Evolutionary conservation across 2,113 vertebrate genomes (phyloP).

Genomic region (Stercorarius parasiticus): DNA sequence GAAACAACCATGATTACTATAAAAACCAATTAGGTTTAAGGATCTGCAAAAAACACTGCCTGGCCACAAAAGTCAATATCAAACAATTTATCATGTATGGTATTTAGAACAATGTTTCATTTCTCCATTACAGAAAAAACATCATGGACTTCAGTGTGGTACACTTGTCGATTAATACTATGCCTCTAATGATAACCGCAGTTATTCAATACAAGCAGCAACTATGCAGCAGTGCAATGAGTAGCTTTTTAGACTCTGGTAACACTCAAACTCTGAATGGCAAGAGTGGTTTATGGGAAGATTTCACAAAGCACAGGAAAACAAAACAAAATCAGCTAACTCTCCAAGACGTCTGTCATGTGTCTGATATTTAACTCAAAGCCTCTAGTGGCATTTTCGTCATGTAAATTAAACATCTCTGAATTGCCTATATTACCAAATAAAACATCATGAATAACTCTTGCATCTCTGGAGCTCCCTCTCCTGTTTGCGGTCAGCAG

Average conservation of each 20-base stretch:
- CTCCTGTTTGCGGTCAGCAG: conserved; percentile 24
- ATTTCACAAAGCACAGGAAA: conserved; percentile 24
- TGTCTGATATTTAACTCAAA: conserved; percentile 35
- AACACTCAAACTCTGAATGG: background rate
- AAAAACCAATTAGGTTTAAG: background rate
- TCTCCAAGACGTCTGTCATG: background rate
- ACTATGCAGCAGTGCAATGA: background rate
- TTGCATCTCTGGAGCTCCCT: conserved; percentile 54
- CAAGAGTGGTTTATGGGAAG: background rate
- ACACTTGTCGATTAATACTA: background rate
- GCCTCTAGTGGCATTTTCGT: background rate
- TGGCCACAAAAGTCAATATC: background rate
- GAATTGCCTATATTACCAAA: background rate
- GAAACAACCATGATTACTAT: background rate
- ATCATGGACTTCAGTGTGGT: background rate
- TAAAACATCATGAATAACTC: background rate
- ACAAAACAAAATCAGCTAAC: conserved; percentile 13
- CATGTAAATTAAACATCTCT: conserved; percentile 8
- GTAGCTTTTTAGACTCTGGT: background rate
- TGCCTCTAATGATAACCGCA: background rate
- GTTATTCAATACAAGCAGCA: background rate
- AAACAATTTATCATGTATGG: background rate
- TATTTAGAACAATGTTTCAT: background rate
- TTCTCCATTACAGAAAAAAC: background rate
- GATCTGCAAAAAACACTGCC: background rate